Percentiles rank a stretch among this genome's conserved stretches.
Conservation (phyloP, 2,113 vertebrate species). For the Aepyceros melampus region DNA sequence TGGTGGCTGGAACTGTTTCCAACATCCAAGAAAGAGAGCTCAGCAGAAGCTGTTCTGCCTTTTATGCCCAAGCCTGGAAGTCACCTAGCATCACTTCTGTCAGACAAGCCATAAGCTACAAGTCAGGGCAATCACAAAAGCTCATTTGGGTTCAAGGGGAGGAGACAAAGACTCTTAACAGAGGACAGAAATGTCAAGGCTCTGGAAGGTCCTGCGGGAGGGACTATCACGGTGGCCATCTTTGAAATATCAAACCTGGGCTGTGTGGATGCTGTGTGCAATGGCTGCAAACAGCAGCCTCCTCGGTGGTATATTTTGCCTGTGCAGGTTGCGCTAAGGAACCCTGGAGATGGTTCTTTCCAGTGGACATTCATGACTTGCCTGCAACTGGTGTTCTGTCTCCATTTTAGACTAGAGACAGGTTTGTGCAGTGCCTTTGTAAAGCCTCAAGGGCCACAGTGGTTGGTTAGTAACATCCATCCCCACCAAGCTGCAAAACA, state of each 20-base stretch:
- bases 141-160: neutral
- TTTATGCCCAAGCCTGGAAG: neutral
- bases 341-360: neutral
- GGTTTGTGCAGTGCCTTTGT: neutral
- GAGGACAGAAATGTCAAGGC: neutral
- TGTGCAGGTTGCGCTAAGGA: neutral
- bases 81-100: neutral
- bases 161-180: neutral
- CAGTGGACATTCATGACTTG: neutral
- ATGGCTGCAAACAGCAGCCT: neutral
- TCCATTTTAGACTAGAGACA: neutral
- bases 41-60: neutral
- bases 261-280: neutral
- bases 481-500: neutral
- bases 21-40: neutral
- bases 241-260: neutral
- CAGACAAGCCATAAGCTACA: neutral
- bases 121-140: neutral
- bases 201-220: neutral
- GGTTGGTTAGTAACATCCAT: neutral
- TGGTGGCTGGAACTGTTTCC: neutral
- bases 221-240: neutral
- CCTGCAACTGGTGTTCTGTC: rapidly evolving
- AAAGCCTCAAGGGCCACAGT: neutral
- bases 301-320: neutral